Evolutionary conservation across 2,113 vertebrate species (phyloP).

Genomic region (Zootoca vivipara): DNA sequence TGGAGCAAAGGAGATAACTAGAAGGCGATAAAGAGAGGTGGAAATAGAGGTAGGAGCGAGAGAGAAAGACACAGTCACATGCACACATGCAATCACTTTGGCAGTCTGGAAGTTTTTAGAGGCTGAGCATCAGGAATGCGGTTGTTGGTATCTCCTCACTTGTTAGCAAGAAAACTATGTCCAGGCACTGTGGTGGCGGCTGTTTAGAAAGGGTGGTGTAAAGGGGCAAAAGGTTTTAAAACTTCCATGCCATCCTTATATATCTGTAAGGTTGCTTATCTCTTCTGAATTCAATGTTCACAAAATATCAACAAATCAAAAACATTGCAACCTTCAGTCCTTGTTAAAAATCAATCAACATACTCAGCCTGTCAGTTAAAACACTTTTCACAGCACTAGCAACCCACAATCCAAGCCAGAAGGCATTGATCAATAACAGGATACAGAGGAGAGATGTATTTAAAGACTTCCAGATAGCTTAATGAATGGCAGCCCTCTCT

Average conservation of each 20-base stretch:
- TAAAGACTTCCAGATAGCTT: too few relatives aligned
- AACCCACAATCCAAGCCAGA: too few relatives aligned
- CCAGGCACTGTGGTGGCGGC: background rate
- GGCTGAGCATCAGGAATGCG: background rate
- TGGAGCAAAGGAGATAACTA: rapidly evolving
- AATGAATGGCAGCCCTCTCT: too few relatives aligned
- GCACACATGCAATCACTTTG: background rate
- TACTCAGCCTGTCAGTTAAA: too few relatives aligned
- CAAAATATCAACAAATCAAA: too few relatives aligned
- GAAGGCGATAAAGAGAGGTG: background rate
- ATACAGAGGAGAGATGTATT: too few relatives aligned
- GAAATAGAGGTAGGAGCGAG: too few relatives aligned
- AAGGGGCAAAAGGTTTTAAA: background rate
- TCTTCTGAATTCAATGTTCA: background rate
- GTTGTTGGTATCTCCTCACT: background rate
- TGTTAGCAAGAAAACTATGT: background rate
- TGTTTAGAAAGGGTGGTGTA: background rate
- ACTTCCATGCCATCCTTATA: background rate
- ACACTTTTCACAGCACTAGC: too few relatives aligned
- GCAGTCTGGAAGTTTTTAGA: background rate
- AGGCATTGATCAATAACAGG: too few relatives aligned
- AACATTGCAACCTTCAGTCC: too few relatives aligned
- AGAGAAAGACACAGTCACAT: background rate
- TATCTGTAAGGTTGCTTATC: background rate
- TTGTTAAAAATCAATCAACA: too few relatives aligned